Conservation (phyloP, 2,797 vertebrate genomes). For the Diglossa cyanea region DNA sequence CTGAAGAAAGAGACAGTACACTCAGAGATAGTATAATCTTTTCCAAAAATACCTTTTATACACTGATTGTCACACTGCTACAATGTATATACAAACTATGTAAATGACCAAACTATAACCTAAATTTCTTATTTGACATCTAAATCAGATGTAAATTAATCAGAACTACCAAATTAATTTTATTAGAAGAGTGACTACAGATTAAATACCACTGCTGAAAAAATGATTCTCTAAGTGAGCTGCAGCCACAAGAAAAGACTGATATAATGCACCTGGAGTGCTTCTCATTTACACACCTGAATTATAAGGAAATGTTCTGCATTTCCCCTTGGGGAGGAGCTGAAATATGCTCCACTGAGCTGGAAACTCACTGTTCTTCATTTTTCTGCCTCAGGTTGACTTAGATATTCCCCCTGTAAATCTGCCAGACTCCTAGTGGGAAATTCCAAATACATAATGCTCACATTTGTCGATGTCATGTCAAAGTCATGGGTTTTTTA, state of each 20-base stretch:
- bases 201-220: background rate
- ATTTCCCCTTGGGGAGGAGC: constrained; percentile 4
- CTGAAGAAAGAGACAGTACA: background rate
- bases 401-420: background rate
- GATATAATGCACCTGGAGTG: background rate
- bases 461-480: background rate
- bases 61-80: background rate
- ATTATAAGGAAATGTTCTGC: constrained; percentile 23
- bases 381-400: constrained; percentile 16
- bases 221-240: background rate
- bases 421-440: background rate
- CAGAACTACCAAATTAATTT: background rate
- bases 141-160: background rate
- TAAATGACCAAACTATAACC: background rate
- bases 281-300: constrained; percentile 41
- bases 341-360: constrained; percentile 26
- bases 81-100: background rate
- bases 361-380: background rate
- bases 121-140: background rate
- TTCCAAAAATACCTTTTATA: background rate
- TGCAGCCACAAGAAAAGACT: background rate
- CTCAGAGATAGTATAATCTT: background rate
- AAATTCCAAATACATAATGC: background rate
- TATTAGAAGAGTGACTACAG: background rate
- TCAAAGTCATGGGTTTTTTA: background rate